These are phyloP conservation scores for Listrodromus nycthemerus DNA, from an alignment of 2,888 invertebrate species.

Conservation along the genomic window DNA sequence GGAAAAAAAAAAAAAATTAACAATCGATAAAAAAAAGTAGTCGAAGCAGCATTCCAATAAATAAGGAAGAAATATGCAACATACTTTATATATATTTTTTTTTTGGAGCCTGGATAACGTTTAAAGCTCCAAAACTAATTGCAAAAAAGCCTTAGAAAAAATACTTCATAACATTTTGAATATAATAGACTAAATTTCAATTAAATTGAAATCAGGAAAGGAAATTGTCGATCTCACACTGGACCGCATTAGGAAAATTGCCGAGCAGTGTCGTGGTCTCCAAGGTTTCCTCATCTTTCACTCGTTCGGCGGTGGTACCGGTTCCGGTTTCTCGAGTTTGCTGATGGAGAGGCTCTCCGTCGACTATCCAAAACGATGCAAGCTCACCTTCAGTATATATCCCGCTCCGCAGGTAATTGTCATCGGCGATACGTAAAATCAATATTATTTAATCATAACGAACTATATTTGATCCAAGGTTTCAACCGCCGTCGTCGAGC, in stretches of 20 bases:
- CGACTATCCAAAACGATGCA: conserved; percentile 97
- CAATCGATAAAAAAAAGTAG: too few relatives aligned
- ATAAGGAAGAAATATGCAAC: too few relatives aligned
- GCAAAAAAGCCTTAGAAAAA: too few relatives aligned
- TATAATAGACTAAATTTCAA: conserved; percentile 47
- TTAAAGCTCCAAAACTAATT: too few relatives aligned
- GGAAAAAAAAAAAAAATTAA: background rate
- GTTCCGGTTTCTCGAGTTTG: conserved; percentile 96
- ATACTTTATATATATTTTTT: background rate
- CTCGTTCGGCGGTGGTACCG: conserved; percentile 95
- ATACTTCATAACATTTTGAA: conserved; percentile 15
- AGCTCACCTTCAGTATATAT: conserved; percentile 96
- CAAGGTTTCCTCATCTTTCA: conserved; percentile 97
- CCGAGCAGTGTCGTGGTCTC: conserved; percentile 95
- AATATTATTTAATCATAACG: conserved; percentile 2
- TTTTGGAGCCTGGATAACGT: too few relatives aligned
- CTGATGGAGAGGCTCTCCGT: conserved; percentile 96
- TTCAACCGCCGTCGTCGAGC: conserved; percentile 82
- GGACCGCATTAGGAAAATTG: conserved; percentile 92
- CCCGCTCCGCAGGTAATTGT: conserved; percentile 93
- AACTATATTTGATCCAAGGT: conserved; percentile 78
- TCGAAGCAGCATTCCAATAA: too few relatives aligned
- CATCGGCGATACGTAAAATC: conserved; percentile 15
- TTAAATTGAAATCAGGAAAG: conserved; percentile 86
- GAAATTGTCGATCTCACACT: conserved; percentile 94